These are phyloP conservation scores for Ditula angustiorana DNA, from an alignment of 2,888 invertebrate species.

Conservation along the genomic window DNA sequence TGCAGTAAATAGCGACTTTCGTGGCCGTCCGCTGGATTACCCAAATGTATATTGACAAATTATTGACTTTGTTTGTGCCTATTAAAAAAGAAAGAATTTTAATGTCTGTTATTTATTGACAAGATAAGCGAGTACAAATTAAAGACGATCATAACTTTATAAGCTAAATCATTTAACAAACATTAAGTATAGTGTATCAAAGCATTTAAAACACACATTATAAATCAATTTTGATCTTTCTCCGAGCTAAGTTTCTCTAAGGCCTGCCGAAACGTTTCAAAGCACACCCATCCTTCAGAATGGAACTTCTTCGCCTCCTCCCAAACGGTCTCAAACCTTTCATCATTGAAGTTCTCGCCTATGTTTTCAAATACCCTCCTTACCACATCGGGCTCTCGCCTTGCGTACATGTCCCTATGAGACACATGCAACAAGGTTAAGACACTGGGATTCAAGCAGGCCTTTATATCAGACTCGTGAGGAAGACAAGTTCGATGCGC, in stretches of 20 bases:
- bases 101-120: background rate
- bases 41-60: too few species aligned
- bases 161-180: background rate
- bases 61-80: too few species aligned
- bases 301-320: slow-evolving; percentile 78
- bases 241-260: slow-evolving; percentile 48
- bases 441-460: slow-evolving; percentile 66
- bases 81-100: too few species aligned
- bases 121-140: background rate
- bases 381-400: slow-evolving; percentile 64
- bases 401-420: slow-evolving; percentile 73
- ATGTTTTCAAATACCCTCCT: slow-evolving; percentile 79
- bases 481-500: slow-evolving; percentile 64
- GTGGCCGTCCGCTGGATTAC: too few species aligned
- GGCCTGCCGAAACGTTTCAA: slow-evolving; percentile 78
- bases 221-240: background rate
- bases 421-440: slow-evolving; percentile 64
- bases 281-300: slow-evolving; percentile 81
- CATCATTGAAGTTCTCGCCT: slow-evolving; percentile 78
- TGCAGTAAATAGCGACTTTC: too few species aligned
- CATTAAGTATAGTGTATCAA: background rate
- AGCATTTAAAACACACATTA: background rate
- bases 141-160: background rate
- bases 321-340: slow-evolving; percentile 80
- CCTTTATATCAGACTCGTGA: slow-evolving; percentile 69